phyloP scores from a whole-genome alignment of 64 coral and sea anemone species.

The Acropora yongei region DNA sequence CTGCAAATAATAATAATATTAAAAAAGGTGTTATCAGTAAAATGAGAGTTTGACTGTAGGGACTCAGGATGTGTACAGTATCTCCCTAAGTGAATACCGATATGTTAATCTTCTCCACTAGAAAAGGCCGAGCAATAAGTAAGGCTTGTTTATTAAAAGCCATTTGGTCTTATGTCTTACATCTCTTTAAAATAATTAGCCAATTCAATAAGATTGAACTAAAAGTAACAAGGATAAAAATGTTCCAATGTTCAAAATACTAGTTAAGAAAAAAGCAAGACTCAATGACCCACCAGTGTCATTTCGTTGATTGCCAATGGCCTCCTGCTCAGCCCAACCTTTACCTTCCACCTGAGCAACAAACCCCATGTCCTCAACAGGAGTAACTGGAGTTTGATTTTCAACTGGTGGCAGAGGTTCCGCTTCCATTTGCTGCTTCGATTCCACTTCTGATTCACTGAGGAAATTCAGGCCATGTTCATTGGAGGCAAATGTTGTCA shows the following conservation, averaged over 20 bases:
- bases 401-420: slow-evolving; percentile 4
- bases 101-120: no score
- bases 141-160: not conserved
- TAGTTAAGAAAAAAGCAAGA: not conserved
- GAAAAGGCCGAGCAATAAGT: no score
- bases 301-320: slow-evolving; percentile 17
- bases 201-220: not conserved
- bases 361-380: not conserved
- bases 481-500: slow-evolving; percentile 75
- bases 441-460: slow-evolving; percentile 83
- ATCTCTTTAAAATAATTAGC: not conserved
- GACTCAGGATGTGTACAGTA: no score
- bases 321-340: slow-evolving; percentile 51
- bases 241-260: no score
- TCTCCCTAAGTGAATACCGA: no score
- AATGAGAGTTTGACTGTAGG: no score
- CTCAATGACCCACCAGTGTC: slow-evolving; percentile 17
- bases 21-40: no score
- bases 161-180: not conserved
- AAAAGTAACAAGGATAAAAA: not conserved
- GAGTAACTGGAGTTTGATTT: not conserved
- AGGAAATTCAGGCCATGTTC: slow-evolving; percentile 93
- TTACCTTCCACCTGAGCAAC: slow-evolving; percentile 25
- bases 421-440: slow-evolving; percentile 29
- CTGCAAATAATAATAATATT: no score